Percentiles rank a stretch among this genome's conserved stretches.
These are phyloP conservation scores for Paratrypauchen microcephalus DNA, from an alignment of 2,797 vertebrate species.

Conservation along the genomic window DNA sequence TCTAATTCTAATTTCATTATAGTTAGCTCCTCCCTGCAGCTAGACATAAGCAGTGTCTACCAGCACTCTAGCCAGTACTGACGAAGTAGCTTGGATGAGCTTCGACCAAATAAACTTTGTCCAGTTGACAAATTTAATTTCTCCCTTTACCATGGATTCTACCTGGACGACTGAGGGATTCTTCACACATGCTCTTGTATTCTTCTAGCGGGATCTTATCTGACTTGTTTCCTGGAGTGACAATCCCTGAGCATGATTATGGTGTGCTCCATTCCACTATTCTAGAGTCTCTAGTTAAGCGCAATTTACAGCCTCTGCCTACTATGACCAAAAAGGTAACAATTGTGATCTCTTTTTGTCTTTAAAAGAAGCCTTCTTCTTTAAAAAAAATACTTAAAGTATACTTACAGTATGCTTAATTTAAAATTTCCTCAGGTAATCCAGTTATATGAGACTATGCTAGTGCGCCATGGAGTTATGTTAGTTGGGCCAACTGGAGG, in stretches of 20 bases:
- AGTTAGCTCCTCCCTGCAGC: too few relatives aligned
- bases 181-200: conserved; percentile 14
- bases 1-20: too few relatives aligned
- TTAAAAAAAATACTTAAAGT: too few relatives aligned
- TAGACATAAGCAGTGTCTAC: too few relatives aligned
- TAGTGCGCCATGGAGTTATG: conserved; percentile 91
- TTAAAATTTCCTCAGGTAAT: conserved; percentile 74
- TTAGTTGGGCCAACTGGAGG: conserved; percentile 88
- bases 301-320: conserved; percentile 80
- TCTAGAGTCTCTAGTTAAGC: conserved; percentile 72
- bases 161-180: too few relatives aligned
- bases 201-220: conserved; percentile 84
- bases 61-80: too few relatives aligned
- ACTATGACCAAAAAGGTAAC: conserved; percentile 76
- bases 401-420: too few relatives aligned
- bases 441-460: conserved; percentile 90
- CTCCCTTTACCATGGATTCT: too few relatives aligned
- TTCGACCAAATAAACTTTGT: too few relatives aligned
- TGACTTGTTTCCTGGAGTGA: conserved; percentile 87
- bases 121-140: too few relatives aligned
- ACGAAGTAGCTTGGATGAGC: too few relatives aligned
- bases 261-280: conserved; percentile 84
- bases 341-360: neutral
- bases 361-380: neutral
- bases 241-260: conserved; percentile 87